Base-by-base conservation (phyloP, 2,113 vertebrate species). In the Dicerorhinus sumatrensis region DNA sequence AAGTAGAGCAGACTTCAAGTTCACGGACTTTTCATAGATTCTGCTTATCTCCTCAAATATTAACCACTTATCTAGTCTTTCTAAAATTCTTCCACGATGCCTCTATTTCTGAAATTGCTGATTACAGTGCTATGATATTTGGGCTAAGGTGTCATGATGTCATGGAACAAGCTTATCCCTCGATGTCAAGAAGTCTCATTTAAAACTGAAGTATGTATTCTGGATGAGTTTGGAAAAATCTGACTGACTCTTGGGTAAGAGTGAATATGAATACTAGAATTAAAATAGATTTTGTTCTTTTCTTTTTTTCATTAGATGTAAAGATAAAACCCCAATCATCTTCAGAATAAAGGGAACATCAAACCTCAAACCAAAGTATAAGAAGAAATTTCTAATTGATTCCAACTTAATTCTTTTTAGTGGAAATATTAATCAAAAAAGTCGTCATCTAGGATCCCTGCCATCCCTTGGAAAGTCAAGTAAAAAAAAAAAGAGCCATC, bases 361-460 rank as follows among this genome's bases (percentile, higher is more conserved):
- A 56, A 88, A 83, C n/a, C 33, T 69, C n/a, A 83, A 81, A 48
- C 27, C 31, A 70, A 85, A 97, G 62, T 63, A 89, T 67, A 70
- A 80, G 79, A 75, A 63, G 72, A 70, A 48, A 77, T 42, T 94
- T 70, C 81, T 70, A 33, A 14, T 27, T 92, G n/a, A 42, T 94
- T 97, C 51, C n/a, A 81, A 58, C 13, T 85, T 73, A 62, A 70
- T 39, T 62, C 51, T 48, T 92, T 48, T 82, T 80, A 48, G 31
- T 92, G 75, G 46, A 80, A 96, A 80, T 67, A 93, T 73, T 90
- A 56, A 56, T 63, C 27, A 69, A 76, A 62, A 69, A 96, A 84
- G 60, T 84, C 76, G 14, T 73, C 58, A 62, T 56, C 2, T 84
- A 82, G 67, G 89, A 29, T 72, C 51, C 51, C 8, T 80, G 63